phyloP scores from a whole-genome alignment of 2,797 vertebrate genomes.

The Tolypeutes matacus region DNA sequence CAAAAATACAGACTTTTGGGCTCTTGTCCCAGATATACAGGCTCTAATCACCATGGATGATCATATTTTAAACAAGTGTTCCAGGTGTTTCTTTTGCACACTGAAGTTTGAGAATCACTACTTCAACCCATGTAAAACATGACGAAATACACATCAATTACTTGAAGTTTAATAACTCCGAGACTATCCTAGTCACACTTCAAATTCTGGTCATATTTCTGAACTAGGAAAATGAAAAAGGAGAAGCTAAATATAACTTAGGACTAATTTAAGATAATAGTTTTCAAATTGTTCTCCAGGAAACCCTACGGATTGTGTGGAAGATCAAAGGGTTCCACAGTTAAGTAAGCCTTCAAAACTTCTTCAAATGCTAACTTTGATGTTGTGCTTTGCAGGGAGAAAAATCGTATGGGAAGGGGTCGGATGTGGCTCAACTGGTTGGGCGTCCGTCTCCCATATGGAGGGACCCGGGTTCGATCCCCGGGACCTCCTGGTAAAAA shows the following conservation, averaged over 20 bases:
- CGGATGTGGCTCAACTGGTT: too few relatives aligned
- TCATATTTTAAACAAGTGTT: not conserved
- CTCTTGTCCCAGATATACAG: not conserved
- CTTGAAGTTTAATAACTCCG: slow-evolving; percentile 36
- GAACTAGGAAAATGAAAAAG: slow-evolving; percentile 7
- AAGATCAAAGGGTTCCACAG: slow-evolving; percentile 30
- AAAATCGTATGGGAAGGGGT: not conserved
- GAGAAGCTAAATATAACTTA: not conserved
- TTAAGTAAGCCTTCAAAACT: not conserved
- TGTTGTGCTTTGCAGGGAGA: not conserved
- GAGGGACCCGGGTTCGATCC: too few relatives aligned
- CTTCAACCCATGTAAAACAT: not conserved
- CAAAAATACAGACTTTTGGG: not conserved
- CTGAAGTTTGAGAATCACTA: slow-evolving; percentile 35
- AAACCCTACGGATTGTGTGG: not conserved
- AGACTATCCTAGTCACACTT: not conserved
- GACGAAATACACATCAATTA: not conserved
- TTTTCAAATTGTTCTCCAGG: slow-evolving; percentile 22
- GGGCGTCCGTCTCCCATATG: too few relatives aligned
- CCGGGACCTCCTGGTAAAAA: too few relatives aligned
- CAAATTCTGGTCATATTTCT: slow-evolving; percentile 38
- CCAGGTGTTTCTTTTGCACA: not conserved
- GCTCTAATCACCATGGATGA: not conserved
- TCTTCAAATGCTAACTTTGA: not conserved
- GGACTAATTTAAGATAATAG: slow-evolving; percentile 14